phyloP scores from a whole-genome alignment of 2,113 vertebrate species.

The Patagioenas fasciata region DNA sequence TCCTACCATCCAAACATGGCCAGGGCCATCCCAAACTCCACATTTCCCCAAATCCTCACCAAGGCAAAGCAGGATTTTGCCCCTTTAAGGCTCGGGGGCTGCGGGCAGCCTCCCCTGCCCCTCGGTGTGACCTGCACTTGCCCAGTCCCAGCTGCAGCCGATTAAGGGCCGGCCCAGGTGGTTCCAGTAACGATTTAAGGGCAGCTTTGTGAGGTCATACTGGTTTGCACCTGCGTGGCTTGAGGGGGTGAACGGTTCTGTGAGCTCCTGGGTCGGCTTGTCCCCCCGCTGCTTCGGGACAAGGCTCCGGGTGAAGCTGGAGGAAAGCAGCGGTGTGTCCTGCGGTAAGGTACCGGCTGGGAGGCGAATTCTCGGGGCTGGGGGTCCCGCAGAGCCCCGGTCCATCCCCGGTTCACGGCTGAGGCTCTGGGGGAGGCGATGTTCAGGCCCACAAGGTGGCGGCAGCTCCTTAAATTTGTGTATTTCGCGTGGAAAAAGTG shows the following conservation, averaged over 20 bases:
- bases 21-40: rapidly evolving
- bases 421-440: background rate
- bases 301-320: background rate
- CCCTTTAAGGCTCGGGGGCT: too few relatives aligned
- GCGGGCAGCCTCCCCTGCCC: too few relatives aligned
- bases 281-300: rapidly evolving
- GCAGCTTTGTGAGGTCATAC: rapidly evolving
- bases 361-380: background rate
- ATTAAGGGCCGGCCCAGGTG: background rate
- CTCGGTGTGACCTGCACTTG: too few relatives aligned
- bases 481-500: rapidly evolving
- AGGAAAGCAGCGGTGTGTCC: rapidly evolving
- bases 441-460: conserved; percentile 49
- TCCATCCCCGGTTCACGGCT: too few relatives aligned
- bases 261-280: rapidly evolving
- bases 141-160: background rate
- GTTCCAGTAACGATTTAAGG: rapidly evolving
- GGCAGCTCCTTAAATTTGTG: background rate
- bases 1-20: rapidly evolving
- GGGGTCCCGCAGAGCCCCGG: too few relatives aligned
- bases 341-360: rapidly evolving
- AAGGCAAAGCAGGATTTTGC: rapidly evolving
- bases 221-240: rapidly evolving
- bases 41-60: rapidly evolving
- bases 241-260: rapidly evolving